Percentiles rank a stretch among this genome's conserved stretches.
Conservation (phyloP, 2,888 invertebrate species). For the Polyommatus icarus region DNA sequence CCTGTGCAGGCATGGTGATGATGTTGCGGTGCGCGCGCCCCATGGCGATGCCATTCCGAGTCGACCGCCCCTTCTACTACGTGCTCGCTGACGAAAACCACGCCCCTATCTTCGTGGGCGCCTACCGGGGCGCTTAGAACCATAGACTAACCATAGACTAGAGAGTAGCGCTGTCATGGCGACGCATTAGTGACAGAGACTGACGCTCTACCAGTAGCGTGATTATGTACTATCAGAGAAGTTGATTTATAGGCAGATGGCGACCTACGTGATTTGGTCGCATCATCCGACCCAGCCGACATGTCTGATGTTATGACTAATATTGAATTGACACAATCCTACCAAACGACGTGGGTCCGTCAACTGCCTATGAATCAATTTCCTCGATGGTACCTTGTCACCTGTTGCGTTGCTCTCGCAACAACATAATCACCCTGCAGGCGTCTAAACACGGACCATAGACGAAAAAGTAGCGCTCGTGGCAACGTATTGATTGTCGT, state of each 20-base stretch:
- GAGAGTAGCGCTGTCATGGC: not conserved
- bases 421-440: conserved; percentile 34
- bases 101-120: conserved; percentile 58
- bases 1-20: conserved; percentile 66
- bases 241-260: no score
- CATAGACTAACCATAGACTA: not conserved
- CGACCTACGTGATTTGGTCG: no score
- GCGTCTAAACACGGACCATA: conserved; percentile 37
- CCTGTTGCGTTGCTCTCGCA: no score
- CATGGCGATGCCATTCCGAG: conserved; percentile 55
- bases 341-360: no score
- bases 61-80: conserved; percentile 71
- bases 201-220: not conserved
- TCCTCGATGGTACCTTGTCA: no score
- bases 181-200: not conserved
- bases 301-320: no score
- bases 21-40: conserved; percentile 63
- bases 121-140: conserved; percentile 50
- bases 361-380: no score
- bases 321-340: no score
- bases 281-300: no score
- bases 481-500: not conserved
- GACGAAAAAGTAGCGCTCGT: not conserved
- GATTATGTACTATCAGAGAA: no score
- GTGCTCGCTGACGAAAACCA: conserved; percentile 50